Evolutionary conservation across 2,888 invertebrate species (phyloP), one percentile per base, ranked within the genome.

Genomic region (Nezara viridula): DNA sequence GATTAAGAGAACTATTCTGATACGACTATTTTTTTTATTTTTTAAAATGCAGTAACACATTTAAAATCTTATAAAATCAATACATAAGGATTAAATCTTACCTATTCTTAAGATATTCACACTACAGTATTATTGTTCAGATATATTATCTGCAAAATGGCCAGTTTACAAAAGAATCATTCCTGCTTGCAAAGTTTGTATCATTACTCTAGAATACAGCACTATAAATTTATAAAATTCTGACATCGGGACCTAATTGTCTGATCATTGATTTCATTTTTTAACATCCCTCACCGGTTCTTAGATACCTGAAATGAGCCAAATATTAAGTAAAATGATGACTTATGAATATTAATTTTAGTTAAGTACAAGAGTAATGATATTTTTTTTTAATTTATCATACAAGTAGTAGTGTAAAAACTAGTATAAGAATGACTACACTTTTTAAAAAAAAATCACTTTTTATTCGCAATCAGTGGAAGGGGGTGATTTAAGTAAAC

Each of bases 261-360:
- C n/a, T n/a, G n/a, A n/a, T n/a, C 55, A 55, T 55, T 55, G 55
- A 55, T n/a, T 55, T 55, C 24, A 55, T 55, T 55, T n/a, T 55
- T 7, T n/a, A n/a, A 55, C 55, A 55, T 55, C n/a, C 10, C n/a
- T 55, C 55, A n/a, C 55, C 55, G 2, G 55, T 10, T 19, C 9
- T 12, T 52, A 21, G 50, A 7, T 21, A 21, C 55, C 55, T 55
- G 55, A 55, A 55, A 55, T n/a, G 10, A 55, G 9, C 52, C 21
- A 52, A 52, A 52, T 52, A 24, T n/a, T 55, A 7, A 55, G n/a
- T 55, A n/a, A 24, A 24, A 24, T 55, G 50, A 7, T 24, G 55
- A 55, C 24, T 55, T n/a, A 21, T 24, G n/a, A 24, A 55, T n/a
- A 55, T 55, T 55, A 5, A 55, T 55, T 50, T 55, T 55, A n/a